Percentiles rank a stretch among this genome's conserved stretches.
Conservation (phyloP, 2,113 vertebrate species). For the Sturnira hondurensis region DNA sequence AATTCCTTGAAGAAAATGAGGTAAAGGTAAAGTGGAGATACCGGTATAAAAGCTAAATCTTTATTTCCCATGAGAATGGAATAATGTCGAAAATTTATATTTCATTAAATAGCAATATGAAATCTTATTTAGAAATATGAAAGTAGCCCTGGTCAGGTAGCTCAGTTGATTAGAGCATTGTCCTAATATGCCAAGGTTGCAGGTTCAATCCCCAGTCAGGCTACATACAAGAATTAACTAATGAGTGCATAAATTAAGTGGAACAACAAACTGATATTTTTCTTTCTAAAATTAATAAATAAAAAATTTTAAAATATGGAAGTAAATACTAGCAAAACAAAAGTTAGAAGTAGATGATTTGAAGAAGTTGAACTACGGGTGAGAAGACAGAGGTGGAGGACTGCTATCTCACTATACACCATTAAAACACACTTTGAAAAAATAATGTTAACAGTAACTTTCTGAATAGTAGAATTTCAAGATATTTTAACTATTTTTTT, state of each 20-base stretch:
- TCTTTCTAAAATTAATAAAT: too few species aligned
- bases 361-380: neutral
- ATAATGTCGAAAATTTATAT: conserved; percentile 7
- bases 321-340: conserved; percentile 25
- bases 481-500: conserved; percentile 5
- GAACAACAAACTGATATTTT: too few species aligned
- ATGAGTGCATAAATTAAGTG: too few species aligned
- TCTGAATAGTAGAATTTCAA: conserved; percentile 15
- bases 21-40: neutral
- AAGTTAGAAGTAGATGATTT: neutral
- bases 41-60: neutral
- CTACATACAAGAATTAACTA: too few species aligned
- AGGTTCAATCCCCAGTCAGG: too few species aligned
- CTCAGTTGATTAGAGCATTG: too few species aligned
- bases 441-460: neutral
- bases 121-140: conserved; percentile 23
- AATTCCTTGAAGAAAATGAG: neutral
- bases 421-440: neutral
- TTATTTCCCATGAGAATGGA: neutral
- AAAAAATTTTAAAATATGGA: too few species aligned
- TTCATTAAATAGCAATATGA: neutral
- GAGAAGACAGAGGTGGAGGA: neutral
- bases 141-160: neutral
- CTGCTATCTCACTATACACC: neutral
- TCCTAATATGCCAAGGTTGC: too few species aligned